Evolutionary conservation across 1,140 invertebrate species (phyloP).

Genomic region (Centruroides sculpturatus): DNA sequence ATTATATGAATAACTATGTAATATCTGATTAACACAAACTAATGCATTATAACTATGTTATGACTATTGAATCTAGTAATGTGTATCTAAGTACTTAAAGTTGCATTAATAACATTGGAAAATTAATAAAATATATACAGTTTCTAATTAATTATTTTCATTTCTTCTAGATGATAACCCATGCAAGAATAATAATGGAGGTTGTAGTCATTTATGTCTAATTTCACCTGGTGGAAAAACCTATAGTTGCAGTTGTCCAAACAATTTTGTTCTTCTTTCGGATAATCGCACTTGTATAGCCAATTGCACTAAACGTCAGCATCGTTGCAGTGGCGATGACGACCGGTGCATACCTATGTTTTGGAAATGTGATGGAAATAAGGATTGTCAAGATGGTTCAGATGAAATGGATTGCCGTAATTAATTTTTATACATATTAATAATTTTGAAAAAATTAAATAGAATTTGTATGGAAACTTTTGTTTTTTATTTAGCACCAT

Average conservation of each 20-base stretch:
- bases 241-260: conserved; percentile 83
- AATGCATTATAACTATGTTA: too few relatives aligned
- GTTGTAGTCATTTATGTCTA: conserved; percentile 90
- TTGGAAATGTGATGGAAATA: conserved; percentile 63
- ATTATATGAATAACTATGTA: too few relatives aligned
- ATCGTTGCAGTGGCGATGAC: conserved; percentile 79
- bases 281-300: conserved; percentile 60
- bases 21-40: too few relatives aligned
- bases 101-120: too few relatives aligned
- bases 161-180: conserved; percentile 53
- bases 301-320: conserved; percentile 86
- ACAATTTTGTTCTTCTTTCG: conserved; percentile 62
- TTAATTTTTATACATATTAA: neutral
- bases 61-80: too few relatives aligned
- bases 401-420: conserved; percentile 28
- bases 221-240: conserved; percentile 50
- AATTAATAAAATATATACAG: too few relatives aligned
- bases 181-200: conserved; percentile 84
- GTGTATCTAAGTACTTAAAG: too few relatives aligned
- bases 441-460: too few relatives aligned
- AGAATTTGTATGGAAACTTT: too few relatives aligned
- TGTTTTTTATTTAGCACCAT: conserved; percentile 12
- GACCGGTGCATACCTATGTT: conserved; percentile 94
- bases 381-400: conserved; percentile 32
- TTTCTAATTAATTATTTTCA: neutral